These are phyloP conservation scores for Triops cancriformis DNA, from an alignment of 1,140 invertebrate genomes.

Conservation along the genomic window DNA sequence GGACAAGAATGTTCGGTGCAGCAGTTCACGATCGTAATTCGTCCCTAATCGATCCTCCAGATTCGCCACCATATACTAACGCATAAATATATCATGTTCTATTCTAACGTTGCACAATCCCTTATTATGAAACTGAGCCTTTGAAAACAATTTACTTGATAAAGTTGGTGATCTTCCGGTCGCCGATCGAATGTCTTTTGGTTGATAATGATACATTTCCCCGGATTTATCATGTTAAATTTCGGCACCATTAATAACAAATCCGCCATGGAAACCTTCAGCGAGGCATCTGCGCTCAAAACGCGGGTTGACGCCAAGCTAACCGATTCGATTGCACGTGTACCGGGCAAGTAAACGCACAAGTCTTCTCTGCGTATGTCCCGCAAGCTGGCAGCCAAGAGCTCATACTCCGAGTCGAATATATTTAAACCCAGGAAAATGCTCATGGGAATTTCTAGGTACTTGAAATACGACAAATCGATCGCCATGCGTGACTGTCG, in stretches of 20 bases:
- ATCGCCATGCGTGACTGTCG: not conserved
- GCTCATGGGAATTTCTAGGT: not conserved
- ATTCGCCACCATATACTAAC: not conserved
- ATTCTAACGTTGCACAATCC: too few relatives aligned
- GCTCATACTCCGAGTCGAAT: not conserved
- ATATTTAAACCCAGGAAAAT: not conserved
- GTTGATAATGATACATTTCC: not conserved
- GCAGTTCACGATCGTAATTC: not conserved
- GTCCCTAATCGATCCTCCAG: not conserved
- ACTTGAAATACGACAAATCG: not conserved
- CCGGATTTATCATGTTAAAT: not conserved
- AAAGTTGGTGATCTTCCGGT: not conserved
- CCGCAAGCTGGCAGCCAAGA: not conserved
- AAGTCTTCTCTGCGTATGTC: not conserved
- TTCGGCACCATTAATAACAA: not conserved
- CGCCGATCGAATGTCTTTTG: not conserved
- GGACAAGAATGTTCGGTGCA: not conserved
- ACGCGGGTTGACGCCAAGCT: not conserved
- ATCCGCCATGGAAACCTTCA: not conserved
- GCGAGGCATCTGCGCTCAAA: not conserved
- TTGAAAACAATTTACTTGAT: not conserved
- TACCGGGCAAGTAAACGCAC: not conserved
- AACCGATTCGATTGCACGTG: not conserved
- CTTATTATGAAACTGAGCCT: too few relatives aligned
- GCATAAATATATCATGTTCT: not conserved